Base-by-base conservation (phyloP, 2,888 invertebrate genomes). In the Synergus japonicus region DNA sequence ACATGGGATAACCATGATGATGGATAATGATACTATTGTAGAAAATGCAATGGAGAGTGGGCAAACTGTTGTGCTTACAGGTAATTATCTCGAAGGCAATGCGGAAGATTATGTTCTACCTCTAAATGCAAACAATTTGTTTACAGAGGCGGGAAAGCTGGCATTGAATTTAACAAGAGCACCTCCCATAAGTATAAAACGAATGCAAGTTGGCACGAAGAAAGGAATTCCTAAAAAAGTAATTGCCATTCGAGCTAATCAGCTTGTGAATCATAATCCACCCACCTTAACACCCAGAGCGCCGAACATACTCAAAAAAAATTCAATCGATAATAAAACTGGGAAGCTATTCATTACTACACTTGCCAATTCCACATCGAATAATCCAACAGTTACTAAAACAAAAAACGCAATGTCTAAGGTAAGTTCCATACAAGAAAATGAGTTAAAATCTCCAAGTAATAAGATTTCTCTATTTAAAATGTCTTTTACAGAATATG, bases 1-100 rank as follows among this genome's bases (percentile, higher is more conserved):
- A 86, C 97, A 97, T 92, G 97, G 97, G 83, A 97, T 97, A 88
- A 96, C 97, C 67, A 96, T 98, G 95, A 94, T 97, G 90, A 94
- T 95, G 37, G 97, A 97, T 91, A 95, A 95, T 85, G 93, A 92
- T 60, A 93, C 88, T 91, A 83, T 83, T 60, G 94, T 93, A 92
- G 95, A 96, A 84, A 95, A 95, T 81, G 97, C 97, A 49, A 94
- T 98, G 91, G 96, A 97, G 93, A 96, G 95, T 92, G 98, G 98
- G 0, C 96, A 97, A 89, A 96, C 96, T 82, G 95, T 98, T 78
- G 95, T 97, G 83, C 94, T 98, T 73, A 97, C 96, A 82, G 95
- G 95, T 95, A 90, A 80, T 64, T 41, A 79, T 63, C 37, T 43
- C 13, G 66, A 66, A 66, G n/a, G n/a, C 41, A n/a, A 13, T 41